A percentile compares a stretch with the other conserved stretches of the same genome.
phyloP scores from a whole-genome alignment of 2,113 vertebrate species.

The Pholis gunnellus region DNA sequence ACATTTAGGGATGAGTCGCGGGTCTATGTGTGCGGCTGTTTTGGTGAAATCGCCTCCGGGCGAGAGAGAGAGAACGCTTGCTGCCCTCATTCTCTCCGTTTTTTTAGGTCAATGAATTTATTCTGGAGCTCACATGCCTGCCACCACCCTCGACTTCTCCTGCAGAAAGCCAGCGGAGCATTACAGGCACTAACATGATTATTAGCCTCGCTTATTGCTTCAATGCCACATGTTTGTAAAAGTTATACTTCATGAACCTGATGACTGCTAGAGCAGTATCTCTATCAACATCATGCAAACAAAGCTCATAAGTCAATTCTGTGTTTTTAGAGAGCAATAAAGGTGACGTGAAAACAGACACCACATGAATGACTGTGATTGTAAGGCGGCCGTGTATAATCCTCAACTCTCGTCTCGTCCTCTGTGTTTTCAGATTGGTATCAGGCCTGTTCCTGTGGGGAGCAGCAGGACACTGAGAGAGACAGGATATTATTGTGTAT shows the following conservation, averaged over 20 bases:
- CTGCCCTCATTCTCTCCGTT: slow-evolving; percentile 4
- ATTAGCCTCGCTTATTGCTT: slow-evolving; percentile 26
- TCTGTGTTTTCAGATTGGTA: slow-evolving; percentile 76
- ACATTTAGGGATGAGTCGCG: background rate
- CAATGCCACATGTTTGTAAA: slow-evolving; percentile 19
- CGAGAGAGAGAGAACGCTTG: background rate
- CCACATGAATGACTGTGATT: slow-evolving; percentile 23
- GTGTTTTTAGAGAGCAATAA: background rate
- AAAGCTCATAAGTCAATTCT: slow-evolving; percentile 15
- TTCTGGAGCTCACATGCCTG: slow-evolving; percentile 56
- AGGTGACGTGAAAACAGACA: slow-evolving; percentile 18
- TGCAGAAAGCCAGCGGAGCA: slow-evolving; percentile 37
- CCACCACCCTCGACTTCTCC: slow-evolving; percentile 4
- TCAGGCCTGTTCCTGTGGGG: slow-evolving; percentile 74
- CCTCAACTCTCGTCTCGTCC: slow-evolving; percentile 55
- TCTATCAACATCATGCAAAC: slow-evolving; percentile 11
- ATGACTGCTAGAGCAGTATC: background rate
- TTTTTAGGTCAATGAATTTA: slow-evolving; percentile 50
- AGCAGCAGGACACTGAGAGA: slow-evolving; percentile 52
- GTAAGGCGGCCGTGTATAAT: slow-evolving; percentile 43
- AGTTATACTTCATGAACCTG: background rate
- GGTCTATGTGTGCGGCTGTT: background rate
- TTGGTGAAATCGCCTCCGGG: background rate
- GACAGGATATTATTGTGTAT: slow-evolving; percentile 77
- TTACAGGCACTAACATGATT: slow-evolving; percentile 35